Percentiles rank a stretch among this genome's conserved stretches.
These are phyloP conservation scores for Julus scandinavius DNA, from an alignment of 2,888 invertebrate species.

Conservation along the genomic window DNA sequence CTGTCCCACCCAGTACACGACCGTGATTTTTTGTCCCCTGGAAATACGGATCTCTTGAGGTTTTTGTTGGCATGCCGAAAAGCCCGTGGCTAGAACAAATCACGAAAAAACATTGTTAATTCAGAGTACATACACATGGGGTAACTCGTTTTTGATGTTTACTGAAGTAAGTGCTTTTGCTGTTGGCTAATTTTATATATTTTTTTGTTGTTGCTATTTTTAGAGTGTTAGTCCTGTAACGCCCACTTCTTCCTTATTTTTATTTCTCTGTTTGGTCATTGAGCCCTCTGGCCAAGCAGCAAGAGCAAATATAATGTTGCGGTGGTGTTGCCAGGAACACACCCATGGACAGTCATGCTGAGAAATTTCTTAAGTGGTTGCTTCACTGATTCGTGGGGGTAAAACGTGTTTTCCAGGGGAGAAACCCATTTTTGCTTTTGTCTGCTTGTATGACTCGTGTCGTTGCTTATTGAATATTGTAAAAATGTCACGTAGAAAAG, in stretches of 20 bases:
- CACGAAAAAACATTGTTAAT: background rate
- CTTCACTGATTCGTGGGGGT: background rate
- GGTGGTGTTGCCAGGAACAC: background rate
- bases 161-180: background rate
- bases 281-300: slow-evolving; percentile 8
- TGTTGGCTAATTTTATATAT: background rate
- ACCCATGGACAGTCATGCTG: background rate
- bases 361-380: background rate
- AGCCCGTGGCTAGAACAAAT: slow-evolving; percentile 31
- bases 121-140: background rate
- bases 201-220: background rate
- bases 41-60: slow-evolving; percentile 52
- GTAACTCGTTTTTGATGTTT: background rate
- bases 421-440: background rate
- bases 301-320: background rate
- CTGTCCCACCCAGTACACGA: slow-evolving; percentile 56
- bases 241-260: slow-evolving; percentile 21
- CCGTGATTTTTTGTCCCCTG: slow-evolving; percentile 51
- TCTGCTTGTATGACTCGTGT: background rate
- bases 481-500: background rate
- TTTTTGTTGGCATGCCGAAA: slow-evolving; percentile 47
- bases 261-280: background rate
- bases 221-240: background rate
- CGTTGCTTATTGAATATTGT: background rate
- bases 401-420: background rate